A percentile compares a stretch with the other conserved stretches of the same genome.
Evolutionary conservation across 2,797 vertebrate species (phyloP).

Genomic region (Channa striata): DNA sequence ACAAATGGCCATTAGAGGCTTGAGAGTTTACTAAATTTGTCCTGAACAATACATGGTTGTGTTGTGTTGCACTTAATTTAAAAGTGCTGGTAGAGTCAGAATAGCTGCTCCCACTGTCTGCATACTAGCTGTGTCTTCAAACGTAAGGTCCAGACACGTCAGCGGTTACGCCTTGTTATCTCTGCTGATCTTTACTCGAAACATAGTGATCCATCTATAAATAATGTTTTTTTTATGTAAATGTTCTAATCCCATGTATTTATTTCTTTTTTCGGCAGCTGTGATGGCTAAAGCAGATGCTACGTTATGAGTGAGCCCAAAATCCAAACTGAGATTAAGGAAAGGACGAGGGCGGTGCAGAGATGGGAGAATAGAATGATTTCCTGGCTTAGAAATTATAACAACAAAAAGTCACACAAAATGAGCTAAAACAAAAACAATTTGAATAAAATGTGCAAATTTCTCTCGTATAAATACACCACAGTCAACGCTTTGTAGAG

Average conservation of each 20-base stretch:
- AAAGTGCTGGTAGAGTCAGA: too few species aligned
- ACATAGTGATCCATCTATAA: background rate
- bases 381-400: slow-evolving; percentile 72
- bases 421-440: slow-evolving; percentile 64
- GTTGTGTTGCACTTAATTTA: too few species aligned
- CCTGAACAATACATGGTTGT: too few species aligned
- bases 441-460: slow-evolving; percentile 82
- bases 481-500: slow-evolving; percentile 80
- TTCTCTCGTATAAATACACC: slow-evolving; percentile 86
- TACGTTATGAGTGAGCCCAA: slow-evolving; percentile 30
- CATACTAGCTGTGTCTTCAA: too few species aligned
- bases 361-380: slow-evolving; percentile 31
- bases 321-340: slow-evolving; percentile 32
- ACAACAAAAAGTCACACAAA: slow-evolving; percentile 65
- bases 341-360: slow-evolving; percentile 21
- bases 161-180: too few species aligned
- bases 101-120: too few species aligned
- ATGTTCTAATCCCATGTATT: background rate
- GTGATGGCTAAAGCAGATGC: slow-evolving; percentile 57
- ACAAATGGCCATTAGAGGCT: background rate
- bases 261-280: slow-evolving; percentile 17
- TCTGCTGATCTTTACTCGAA: too few species aligned
- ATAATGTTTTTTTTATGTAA: background rate
- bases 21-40: too few species aligned
- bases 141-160: slow-evolving; percentile 12